Evolutionary conservation across 2,797 vertebrate genomes (phyloP).

Genomic region (Pterois miles): DNA sequence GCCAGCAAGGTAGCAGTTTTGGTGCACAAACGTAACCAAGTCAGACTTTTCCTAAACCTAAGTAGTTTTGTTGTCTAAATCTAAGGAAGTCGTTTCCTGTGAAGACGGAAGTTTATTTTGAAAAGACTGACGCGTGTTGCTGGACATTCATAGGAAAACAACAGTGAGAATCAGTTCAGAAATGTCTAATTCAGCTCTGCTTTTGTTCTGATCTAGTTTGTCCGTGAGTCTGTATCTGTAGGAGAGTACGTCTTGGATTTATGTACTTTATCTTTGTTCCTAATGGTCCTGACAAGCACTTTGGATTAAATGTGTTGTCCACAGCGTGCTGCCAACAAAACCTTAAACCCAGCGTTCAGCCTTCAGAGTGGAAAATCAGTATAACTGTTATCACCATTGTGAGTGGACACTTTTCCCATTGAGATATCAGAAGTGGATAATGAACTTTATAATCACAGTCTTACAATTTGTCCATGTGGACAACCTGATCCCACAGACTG

Average conservation of each 20-base stretch:
- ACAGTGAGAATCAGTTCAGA: not conserved
- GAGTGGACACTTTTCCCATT: not conserved
- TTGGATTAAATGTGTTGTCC: not conserved
- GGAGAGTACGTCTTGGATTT: not conserved
- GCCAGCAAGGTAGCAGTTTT: too few species aligned
- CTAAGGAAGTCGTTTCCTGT: too few species aligned
- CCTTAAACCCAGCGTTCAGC: not conserved
- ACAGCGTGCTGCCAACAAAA: conserved; percentile 25
- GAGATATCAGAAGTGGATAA: conserved; percentile 15
- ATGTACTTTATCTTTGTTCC: not conserved
- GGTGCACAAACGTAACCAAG: too few species aligned
- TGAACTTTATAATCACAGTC: conserved; percentile 6
- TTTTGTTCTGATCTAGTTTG: not conserved
- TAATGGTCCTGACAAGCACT: not conserved
- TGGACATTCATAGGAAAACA: too few species aligned
- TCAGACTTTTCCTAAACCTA: too few species aligned
- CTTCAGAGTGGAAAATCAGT: not conserved
- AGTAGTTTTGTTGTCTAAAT: too few species aligned
- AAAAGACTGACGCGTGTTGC: too few species aligned
- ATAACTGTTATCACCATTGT: not conserved
- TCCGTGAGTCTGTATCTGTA: not conserved
- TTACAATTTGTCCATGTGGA: conserved; percentile 2
- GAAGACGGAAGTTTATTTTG: too few species aligned
- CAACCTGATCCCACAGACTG: conserved; percentile 6
- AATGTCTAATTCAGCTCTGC: not conserved